Evolutionary conservation across 2,797 vertebrate genomes (phyloP).

Genomic region (Trematomus bernacchii): DNA sequence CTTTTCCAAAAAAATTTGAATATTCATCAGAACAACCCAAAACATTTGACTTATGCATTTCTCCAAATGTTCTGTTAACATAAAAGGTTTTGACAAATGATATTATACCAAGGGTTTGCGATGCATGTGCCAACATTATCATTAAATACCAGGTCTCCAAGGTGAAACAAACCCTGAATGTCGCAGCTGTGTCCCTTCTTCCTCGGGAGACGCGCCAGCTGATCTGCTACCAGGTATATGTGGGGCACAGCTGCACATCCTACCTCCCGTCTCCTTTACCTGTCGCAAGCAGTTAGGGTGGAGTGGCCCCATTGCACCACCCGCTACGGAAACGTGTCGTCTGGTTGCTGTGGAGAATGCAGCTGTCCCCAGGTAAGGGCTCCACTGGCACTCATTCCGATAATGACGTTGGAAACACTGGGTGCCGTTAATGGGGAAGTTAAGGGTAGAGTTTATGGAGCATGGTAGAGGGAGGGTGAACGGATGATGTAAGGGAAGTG

Average conservation of each 20-base stretch:
- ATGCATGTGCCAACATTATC: conserved; percentile 18
- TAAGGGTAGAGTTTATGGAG: conserved; percentile 24
- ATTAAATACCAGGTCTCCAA: conserved; percentile 34
- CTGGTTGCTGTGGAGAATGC: conserved; percentile 45
- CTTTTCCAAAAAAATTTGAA: neutral
- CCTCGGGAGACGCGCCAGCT: conserved; percentile 62
- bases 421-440: conserved; percentile 44
- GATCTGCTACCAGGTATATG: conserved; percentile 66
- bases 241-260: conserved; percentile 62
- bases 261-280: conserved; percentile 64
- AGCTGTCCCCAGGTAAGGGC: conserved; percentile 60
- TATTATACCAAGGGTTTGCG: neutral
- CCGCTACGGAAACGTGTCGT: conserved; percentile 47
- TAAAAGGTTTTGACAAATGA: neutral
- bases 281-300: conserved; percentile 72
- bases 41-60: neutral
- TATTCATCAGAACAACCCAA: neutral
- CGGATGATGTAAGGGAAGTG: conserved; percentile 40
- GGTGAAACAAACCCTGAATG: conserved; percentile 37
- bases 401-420: conserved; percentile 66
- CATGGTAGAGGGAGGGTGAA: conserved; percentile 16
- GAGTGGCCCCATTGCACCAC: conserved; percentile 50
- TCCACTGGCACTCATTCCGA: conserved; percentile 54
- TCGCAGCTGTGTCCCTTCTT: conserved; percentile 64
- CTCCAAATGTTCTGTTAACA: neutral